Conservation (phyloP, 2,113 vertebrate genomes). For the Narcine bancroftii region DNA sequence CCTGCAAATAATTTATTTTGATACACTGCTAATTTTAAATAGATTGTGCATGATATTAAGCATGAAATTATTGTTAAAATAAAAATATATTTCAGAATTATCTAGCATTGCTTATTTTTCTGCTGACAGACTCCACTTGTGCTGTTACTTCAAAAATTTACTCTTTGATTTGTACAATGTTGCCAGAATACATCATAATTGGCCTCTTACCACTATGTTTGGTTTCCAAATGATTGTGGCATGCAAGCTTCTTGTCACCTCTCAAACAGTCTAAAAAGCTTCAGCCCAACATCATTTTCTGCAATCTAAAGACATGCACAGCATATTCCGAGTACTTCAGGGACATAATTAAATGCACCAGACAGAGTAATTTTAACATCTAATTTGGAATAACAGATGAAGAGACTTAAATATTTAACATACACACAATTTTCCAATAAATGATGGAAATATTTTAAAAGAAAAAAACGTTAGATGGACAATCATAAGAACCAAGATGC, state of each 20-base stretch:
- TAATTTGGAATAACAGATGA: not conserved
- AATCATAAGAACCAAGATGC: too few relatives aligned
- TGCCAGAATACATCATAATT: not conserved
- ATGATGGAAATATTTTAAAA: not conserved
- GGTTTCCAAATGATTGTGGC: not conserved
- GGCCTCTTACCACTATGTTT: not conserved
- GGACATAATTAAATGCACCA: not conserved
- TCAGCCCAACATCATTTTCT: not conserved
- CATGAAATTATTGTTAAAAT: not conserved
- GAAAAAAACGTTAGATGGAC: not conserved
- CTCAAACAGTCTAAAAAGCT: not conserved
- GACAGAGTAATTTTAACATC: not conserved
- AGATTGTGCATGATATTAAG: not conserved
- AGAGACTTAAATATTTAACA: not conserved
- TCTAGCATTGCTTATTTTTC: too few relatives aligned
- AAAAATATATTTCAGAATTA: too few relatives aligned
- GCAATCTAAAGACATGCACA: not conserved
- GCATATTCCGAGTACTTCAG: not conserved
- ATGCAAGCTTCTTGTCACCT: too few relatives aligned
- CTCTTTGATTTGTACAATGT: not conserved
- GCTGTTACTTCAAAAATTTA: not conserved
- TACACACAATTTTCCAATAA: not conserved
- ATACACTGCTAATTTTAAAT: not conserved
- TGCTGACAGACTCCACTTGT: too few relatives aligned
- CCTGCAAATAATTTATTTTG: not conserved